phyloP scores from a whole-genome alignment of 1,140 invertebrate species.

The Notospermus geniculatus region DNA sequence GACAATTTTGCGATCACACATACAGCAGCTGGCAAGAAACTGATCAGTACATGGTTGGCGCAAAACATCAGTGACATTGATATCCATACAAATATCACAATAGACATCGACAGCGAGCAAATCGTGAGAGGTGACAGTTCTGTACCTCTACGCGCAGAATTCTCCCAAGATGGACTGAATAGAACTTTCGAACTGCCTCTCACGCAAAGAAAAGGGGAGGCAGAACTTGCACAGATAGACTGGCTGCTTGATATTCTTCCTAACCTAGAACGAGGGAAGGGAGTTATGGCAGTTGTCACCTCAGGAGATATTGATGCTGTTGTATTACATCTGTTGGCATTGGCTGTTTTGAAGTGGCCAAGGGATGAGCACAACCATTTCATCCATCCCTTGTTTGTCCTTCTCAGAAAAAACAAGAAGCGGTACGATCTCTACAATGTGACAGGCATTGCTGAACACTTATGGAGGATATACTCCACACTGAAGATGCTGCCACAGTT shows the following conservation, averaged over 20 bases:
- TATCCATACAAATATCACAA: not conserved
- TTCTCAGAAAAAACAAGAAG: not conserved
- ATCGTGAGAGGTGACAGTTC: not conserved
- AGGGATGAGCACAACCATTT: not conserved
- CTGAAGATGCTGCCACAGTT: no score
- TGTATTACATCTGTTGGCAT: conserved; percentile 10
- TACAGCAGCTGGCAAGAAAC: no score
- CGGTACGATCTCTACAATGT: conserved; percentile 14
- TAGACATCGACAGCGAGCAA: conserved; percentile 13
- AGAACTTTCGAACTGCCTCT: not conserved
- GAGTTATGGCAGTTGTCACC: conserved; percentile 10
- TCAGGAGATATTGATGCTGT: conserved; percentile 19
- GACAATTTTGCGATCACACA: no score
- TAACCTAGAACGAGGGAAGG: not conserved
- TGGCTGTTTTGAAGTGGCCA: not conserved
- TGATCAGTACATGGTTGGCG: conserved; percentile 1
- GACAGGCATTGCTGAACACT: not conserved
- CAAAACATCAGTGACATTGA: not conserved
- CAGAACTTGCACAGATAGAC: conserved; percentile 10
- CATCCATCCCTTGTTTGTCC: conserved; percentile 3
- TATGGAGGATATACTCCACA: conserved; percentile 6
- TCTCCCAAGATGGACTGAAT: not conserved
- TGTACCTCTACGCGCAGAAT: conserved; percentile 10
- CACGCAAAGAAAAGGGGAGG: conserved; percentile 15
- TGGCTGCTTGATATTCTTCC: conserved; percentile 2